Percentiles rank a stretch among this genome's conserved stretches.
Evolutionary conservation across 2,888 invertebrate species (phyloP).

Genomic region (Doris montereyensis): DNA sequence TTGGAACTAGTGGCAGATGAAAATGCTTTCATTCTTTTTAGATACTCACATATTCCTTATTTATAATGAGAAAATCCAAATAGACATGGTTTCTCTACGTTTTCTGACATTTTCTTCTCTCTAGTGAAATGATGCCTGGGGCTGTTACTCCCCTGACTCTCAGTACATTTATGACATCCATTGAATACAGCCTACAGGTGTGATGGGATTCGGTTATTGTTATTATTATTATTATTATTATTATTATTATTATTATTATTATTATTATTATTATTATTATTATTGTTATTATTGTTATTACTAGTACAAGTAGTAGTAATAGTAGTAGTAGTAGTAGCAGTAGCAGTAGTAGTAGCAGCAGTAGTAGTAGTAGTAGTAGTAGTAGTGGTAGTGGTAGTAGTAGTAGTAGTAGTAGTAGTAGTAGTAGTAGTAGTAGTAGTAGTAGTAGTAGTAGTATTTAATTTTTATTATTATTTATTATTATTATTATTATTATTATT

Average conservation of each 20-base stretch:
- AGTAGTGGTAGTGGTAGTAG: neutral
- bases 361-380: neutral
- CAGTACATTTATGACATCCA: slow-evolving; percentile 53
- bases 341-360: neutral
- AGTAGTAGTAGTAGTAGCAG: neutral
- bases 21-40: no score
- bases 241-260: no score
- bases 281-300: no score
- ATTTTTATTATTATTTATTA: no score
- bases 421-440: neutral
- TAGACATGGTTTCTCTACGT: neutral
- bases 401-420: slow-evolving; percentile 18
- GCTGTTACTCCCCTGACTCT: slow-evolving; percentile 77
- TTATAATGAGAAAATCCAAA: neutral
- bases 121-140: slow-evolving; percentile 80
- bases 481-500: no score
- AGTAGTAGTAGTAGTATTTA: no score
- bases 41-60: no score
- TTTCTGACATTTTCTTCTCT: slow-evolving; percentile 39
- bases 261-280: no score
- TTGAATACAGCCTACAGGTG: slow-evolving; percentile 69
- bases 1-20: no score
- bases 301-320: no score
- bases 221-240: no score
- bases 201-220: no score